Conservation (phyloP, 2,113 vertebrate genomes). For the Micronisus gabar region DNA sequence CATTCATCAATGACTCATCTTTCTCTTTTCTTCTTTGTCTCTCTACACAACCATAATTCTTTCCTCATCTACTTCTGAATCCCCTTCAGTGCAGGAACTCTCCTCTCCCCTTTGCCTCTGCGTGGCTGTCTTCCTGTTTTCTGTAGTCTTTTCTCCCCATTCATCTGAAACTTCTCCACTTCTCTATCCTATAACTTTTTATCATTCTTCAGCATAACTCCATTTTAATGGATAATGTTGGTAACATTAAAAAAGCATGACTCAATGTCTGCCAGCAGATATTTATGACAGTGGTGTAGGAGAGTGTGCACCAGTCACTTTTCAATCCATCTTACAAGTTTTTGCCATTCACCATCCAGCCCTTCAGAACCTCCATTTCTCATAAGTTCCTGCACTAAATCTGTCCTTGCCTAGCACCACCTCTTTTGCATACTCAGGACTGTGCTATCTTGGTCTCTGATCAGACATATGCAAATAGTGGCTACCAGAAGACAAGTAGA, state of each 20-base stretch:
- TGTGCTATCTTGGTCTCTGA: background rate
- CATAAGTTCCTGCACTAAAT: background rate
- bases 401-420: background rate
- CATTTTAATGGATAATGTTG: background rate
- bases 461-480: background rate
- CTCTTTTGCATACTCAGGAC: background rate
- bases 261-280: background rate
- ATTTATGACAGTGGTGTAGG: background rate
- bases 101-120: background rate
- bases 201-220: background rate
- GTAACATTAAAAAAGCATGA: background rate
- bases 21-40: conserved; percentile 13
- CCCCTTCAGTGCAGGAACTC: background rate
- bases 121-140: background rate
- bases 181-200: background rate
- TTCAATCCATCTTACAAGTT: background rate
- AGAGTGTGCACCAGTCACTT: background rate
- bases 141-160: background rate
- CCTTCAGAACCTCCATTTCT: background rate
- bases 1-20: conserved; percentile 31
- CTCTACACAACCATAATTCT: background rate
- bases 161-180: background rate
- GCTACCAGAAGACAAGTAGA: background rate
- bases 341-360: background rate
- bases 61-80: conserved; percentile 9